Base-by-base conservation (phyloP, 2,888 invertebrate species). In the Drosophila infuscata region DNA sequence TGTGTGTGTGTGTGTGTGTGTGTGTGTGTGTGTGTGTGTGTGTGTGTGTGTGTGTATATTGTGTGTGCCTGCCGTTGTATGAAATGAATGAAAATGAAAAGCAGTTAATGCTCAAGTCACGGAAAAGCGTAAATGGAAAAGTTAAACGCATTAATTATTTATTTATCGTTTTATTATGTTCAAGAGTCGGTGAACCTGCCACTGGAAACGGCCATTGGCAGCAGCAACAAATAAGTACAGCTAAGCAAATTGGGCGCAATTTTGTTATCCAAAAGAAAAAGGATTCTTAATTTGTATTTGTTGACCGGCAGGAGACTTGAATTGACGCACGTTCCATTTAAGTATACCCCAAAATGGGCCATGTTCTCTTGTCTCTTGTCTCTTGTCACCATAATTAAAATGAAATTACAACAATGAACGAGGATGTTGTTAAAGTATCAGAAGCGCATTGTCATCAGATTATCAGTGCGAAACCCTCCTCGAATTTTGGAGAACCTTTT, bases 111-210 rank as follows among this genome's bases (percentile, higher is more conserved):
- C 81, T 83, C 85, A 81, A 84, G 84, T 86, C 84, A 89, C 80
- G 89, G 86, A 86, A 90, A 89, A 83, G 83, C 80, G 88, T 83
- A 89, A 90, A 90, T 88, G 89, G 84, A 86, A 86, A 88, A 88
- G 88, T 90, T 91, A 86, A 90, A 81, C 81, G 79, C 82, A 91
- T 91, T 91, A 91, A 91, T 91, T 91, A 91, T 91, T 91, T 86
- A 91, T 91, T 87, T 90, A 90, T 90, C 83, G 81, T 79, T 80
- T 84, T 83, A 82, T 77, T 81, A 76, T 73, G 83, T 76, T 83
- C 76, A 89, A 89, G 87, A 83, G 91, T 89, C 90, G 82, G 75
- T 89, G 91, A 91, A 91, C 91, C 80, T 85, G 76, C 70, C 72
- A 63, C 63, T 67, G 62, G 71, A 57, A 70, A 61, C 65, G 66